Conservation (phyloP, 1,140 invertebrate species). For the Pissodes strobi region DNA sequence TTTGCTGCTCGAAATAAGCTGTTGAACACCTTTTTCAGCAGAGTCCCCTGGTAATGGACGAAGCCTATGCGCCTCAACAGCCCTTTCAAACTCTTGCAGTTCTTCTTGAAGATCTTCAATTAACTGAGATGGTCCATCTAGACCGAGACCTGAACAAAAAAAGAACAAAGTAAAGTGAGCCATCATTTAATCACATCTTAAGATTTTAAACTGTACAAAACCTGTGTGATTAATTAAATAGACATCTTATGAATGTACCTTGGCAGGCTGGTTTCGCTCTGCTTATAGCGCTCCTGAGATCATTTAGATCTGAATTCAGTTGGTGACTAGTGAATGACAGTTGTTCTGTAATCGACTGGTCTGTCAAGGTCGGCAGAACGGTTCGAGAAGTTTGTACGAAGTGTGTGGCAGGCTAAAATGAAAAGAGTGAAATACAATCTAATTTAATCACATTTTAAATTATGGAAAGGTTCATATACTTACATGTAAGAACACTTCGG, state of each 20-base stretch:
- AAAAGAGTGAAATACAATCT: too few relatives aligned
- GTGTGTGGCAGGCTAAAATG: constrained; percentile 47
- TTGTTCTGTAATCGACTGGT: constrained; percentile 64
- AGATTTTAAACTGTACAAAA: too few relatives aligned
- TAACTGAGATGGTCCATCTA: constrained; percentile 81
- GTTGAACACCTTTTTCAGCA: constrained; percentile 73
- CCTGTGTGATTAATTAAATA: too few relatives aligned
- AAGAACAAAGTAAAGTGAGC: not conserved
- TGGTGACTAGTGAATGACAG: constrained; percentile 74
- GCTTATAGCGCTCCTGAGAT: constrained; percentile 75
- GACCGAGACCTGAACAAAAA: constrained; percentile 62
- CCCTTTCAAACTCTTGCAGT: constrained; percentile 77
- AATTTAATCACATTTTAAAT: too few relatives aligned
- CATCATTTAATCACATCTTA: too few relatives aligned
- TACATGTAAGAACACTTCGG: constrained; percentile 80
- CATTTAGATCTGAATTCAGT: constrained; percentile 74
- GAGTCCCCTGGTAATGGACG: constrained; percentile 86
- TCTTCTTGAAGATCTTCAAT: constrained; percentile 81
- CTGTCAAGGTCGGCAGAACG: constrained; percentile 82
- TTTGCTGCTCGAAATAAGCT: constrained; percentile 71
- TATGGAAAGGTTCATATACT: too few relatives aligned
- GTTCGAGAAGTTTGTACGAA: constrained; percentile 79
- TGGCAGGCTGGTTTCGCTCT: constrained; percentile 87
- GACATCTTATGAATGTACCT: constrained; percentile 56
- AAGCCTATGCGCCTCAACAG: constrained; percentile 71